Evolutionary conservation across 2,888 invertebrate genomes (phyloP).

Genomic region (Zygaena filipendulae): DNA sequence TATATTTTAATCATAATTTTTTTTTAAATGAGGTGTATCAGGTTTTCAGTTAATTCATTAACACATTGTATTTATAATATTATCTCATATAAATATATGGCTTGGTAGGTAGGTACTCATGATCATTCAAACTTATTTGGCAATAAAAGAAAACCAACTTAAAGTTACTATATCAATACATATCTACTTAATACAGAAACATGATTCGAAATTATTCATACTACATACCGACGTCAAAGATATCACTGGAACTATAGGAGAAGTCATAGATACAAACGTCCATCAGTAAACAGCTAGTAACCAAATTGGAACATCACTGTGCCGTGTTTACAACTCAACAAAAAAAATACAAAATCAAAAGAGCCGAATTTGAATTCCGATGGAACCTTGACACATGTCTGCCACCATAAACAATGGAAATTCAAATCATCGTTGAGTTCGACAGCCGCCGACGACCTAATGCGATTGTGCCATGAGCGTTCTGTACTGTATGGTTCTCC

Average conservation of each 20-base stretch:
- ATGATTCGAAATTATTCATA: slow-evolving; percentile 62
- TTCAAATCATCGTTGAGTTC: slow-evolving; percentile 63
- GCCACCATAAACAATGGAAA: slow-evolving; percentile 69
- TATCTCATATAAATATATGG: too few relatives aligned
- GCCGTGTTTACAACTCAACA: slow-evolving; percentile 65
- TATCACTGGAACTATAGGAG: slow-evolving; percentile 42
- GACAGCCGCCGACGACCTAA: slow-evolving; percentile 43
- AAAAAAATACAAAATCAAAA: slow-evolving; percentile 61
- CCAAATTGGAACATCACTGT: slow-evolving; percentile 66
- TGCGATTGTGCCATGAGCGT: slow-evolving; percentile 56
- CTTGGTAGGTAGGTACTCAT: too few relatives aligned
- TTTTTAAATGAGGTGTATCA: too few relatives aligned
- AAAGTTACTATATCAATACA: too few relatives aligned
- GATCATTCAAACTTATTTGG: too few relatives aligned
- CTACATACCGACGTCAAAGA: slow-evolving; percentile 59
- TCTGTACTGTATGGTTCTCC: slow-evolving; percentile 49
- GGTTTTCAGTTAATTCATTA: too few relatives aligned
- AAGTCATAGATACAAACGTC: slow-evolving; percentile 57
- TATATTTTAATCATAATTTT: too few relatives aligned
- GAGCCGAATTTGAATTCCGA: slow-evolving; percentile 68
- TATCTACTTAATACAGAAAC: slow-evolving; percentile 27
- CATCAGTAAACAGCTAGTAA: slow-evolving; percentile 46
- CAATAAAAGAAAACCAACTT: too few relatives aligned
- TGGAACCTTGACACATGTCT: slow-evolving; percentile 70
- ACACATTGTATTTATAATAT: too few relatives aligned